Percentiles rank a stretch among this genome's conserved stretches.
phyloP scores from a whole-genome alignment of 2,888 invertebrate species.

The Platynereis dumerilii region DNA sequence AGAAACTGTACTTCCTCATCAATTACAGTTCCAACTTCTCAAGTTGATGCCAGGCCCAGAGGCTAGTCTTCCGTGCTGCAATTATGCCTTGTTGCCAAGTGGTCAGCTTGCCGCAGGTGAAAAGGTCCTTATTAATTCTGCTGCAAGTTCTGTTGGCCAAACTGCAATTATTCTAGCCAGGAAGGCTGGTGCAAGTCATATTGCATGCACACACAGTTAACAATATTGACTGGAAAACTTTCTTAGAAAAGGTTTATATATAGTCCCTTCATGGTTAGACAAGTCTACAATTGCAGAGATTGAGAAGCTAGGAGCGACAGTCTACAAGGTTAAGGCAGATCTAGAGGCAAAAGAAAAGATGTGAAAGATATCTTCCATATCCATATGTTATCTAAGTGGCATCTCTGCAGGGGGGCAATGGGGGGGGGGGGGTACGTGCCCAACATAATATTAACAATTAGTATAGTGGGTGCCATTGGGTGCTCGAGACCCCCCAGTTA shows the following conservation, averaged over 20 bases:
- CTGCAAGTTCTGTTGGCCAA: neutral
- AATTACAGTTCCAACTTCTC: neutral
- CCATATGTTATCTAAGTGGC: too few species aligned
- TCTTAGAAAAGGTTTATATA: neutral
- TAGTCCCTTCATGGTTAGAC: slow-evolving; percentile 6
- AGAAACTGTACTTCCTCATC: slow-evolving; percentile 2
- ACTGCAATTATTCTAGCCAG: slow-evolving; percentile 4
- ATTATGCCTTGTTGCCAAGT: slow-evolving; percentile 4
- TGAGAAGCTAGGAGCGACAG: slow-evolving; percentile 4
- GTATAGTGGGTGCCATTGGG: too few species aligned
- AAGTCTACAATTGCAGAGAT: neutral
- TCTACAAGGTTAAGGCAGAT: slow-evolving; percentile 10
- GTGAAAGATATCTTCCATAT: neutral
- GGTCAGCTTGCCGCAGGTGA: neutral
- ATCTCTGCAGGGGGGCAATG: too few species aligned
- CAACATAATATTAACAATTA: too few species aligned
- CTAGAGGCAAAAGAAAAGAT: slow-evolving; percentile 3
- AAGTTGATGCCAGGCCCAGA: neutral
- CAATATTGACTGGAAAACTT: neutral
- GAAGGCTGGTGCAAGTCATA: neutral
- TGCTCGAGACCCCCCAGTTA: too few species aligned
- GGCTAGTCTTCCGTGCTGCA: neutral
- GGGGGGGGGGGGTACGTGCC: too few species aligned
- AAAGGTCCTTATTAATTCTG: neutral
- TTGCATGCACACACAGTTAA: neutral